Evolutionary conservation across 2,888 invertebrate genomes (phyloP), one percentile per base, ranked within the genome.

Genomic region (Eilema sororculum): DNA sequence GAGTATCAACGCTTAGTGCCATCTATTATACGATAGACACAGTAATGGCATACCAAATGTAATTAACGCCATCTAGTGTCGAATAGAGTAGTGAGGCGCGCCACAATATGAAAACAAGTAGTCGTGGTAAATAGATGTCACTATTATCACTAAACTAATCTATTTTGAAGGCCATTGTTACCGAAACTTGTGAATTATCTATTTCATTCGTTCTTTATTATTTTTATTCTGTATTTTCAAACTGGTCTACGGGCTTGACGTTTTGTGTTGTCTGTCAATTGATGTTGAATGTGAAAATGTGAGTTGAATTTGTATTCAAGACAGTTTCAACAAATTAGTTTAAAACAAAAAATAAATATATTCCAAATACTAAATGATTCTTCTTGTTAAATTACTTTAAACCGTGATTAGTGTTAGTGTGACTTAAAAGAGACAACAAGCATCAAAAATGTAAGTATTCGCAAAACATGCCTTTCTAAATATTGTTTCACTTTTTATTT

Each of bases 361-460:
- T 57, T n/a, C 13, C 13, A 16, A 20, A 33, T n/a, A 60, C 37
- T 60, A 33, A 41, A 67, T 67, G 46, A 28, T 22, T 60, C 22
- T 25, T 28, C 22, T 12, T 60, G 41, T 41, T 46, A 9, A 52
- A 69, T n/a, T 24, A 66, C 30, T 62, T 57, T 69, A 41, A 24
- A 33, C 8, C 33, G 2, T 56, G 12, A 57, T 37, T 68, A 33
- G 59, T 64, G 56, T 59, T 57, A 30, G 25, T 60, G 24, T 12
- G 52, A 65, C 33, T 37, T 62, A 20, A 28, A 37, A n/a, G 28
- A 16, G 8, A 22, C 25, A 57, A 22, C n/a, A 62, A 57, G 41
- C 33, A 67, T 52, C 59, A 58, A 82, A 79, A 76, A 87, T 87
- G 86, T 87, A 73, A 85, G 83, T 76, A 76, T 76, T 79, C 81